Base-by-base conservation (phyloP, 2,113 vertebrate genomes). In the Lucifuga dentata region DNA sequence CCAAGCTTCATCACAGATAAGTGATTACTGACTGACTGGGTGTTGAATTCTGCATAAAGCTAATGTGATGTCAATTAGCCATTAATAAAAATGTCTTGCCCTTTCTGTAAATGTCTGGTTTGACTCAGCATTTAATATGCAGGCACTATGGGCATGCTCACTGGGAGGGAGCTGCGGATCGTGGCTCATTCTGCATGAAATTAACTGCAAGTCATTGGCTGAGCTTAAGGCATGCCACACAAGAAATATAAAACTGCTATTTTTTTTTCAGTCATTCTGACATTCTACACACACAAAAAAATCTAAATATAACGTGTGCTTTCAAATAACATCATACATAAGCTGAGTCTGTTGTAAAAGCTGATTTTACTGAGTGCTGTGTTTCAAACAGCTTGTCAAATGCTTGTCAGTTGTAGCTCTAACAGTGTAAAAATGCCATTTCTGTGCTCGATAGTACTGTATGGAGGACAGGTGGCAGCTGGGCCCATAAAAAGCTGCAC, bases 41-140 rank as follows among this genome's bases (percentile, higher is more conserved):
- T 89, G 76, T 81, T 86, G 46, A 69, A 78, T 85, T 93, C 85
- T 75, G 91, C 93, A 92, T 82, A 84, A 90, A 92, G 85, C 87
- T 85, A 92, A 91, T 93, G 91, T 86, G 50, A 73, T 90, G 88
- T 90, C 88, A 87, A 92, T 94, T 90, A 85, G 78, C 89, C 86
- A 92, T 93, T 91, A 93, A 93, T 93, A 90, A 90, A 91, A 90
- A 88, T 86, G 81, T 88, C 87, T 70, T 48, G 16, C 11, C 48
- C 52, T 78, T 89, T 82, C 87, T 81, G 84, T 63, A 84, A 84
- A 85, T 85, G 89, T 93, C 85, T 85, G 83, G 85, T 89, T 94
- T 68, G 83, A 76, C 74, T 81, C 85, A 73, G 43, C 66, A 80
- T 87, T 91, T 57, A 77, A 91, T 88, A 80, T 78, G 78, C 46